These are phyloP conservation scores for Pachydiplax longipennis DNA, from an alignment of 2,888 invertebrate species.

Conservation along the genomic window DNA sequence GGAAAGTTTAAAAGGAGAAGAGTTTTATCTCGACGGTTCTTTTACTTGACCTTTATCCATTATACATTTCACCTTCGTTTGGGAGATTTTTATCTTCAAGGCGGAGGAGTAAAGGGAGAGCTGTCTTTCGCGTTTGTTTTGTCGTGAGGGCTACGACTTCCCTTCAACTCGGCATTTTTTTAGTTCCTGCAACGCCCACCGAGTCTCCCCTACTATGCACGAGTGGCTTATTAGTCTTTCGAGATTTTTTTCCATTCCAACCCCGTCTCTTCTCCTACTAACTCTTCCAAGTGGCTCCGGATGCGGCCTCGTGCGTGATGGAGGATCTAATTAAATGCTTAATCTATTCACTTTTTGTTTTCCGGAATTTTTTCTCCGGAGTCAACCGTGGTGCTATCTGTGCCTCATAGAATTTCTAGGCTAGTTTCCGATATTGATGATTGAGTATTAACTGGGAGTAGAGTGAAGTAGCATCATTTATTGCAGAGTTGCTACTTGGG, in stretches of 20 bases:
- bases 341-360: background rate
- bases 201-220: background rate
- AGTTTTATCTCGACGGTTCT: background rate
- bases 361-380: background rate
- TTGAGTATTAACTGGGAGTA: no score
- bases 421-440: no score
- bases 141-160: background rate
- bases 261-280: background rate
- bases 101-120: background rate
- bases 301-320: background rate
- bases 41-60: conserved; percentile 37
- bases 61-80: conserved; percentile 37
- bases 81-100: conserved; percentile 10
- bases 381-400: no score
- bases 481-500: no score
- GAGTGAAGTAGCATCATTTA: no score
- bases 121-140: conserved; percentile 5
- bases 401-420: no score
- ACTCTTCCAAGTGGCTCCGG: background rate
- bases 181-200: background rate
- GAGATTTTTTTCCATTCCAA: background rate
- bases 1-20: background rate
- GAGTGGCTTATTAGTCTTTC: background rate
- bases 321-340: background rate
- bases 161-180: background rate